These are phyloP conservation scores for Rhamphomyia laevipes DNA, from an alignment of 2,888 invertebrate genomes.

Conservation along the genomic window DNA sequence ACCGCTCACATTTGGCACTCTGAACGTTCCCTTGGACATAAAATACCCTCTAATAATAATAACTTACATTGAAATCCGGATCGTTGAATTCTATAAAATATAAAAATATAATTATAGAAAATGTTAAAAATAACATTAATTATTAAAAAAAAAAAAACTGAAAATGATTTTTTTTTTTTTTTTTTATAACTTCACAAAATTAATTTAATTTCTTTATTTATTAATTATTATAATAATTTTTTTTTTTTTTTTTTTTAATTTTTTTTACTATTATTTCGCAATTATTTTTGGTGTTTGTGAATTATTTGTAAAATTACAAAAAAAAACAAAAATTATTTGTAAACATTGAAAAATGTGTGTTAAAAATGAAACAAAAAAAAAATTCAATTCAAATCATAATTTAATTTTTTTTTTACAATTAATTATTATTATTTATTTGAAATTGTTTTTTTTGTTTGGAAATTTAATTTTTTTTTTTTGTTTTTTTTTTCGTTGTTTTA, in stretches of 20 bases:
- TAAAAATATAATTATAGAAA: too few species aligned
- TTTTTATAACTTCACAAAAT: too few species aligned
- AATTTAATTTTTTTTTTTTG: constrained; percentile 6
- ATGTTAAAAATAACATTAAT: too few species aligned
- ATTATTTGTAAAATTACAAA: constrained; percentile 6
- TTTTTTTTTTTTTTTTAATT: constrained; percentile 6
- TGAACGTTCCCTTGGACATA: too few species aligned
- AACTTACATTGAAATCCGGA: too few species aligned
- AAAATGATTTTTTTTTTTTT: too few species aligned
- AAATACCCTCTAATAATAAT: too few species aligned
- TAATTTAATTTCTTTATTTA: too few species aligned
- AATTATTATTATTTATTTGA: constrained; percentile 8
- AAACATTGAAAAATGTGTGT: constrained; percentile 2
- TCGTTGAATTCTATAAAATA: too few species aligned
- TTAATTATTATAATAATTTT: too few species aligned
- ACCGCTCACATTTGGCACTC: too few species aligned
- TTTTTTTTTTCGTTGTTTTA: constrained; percentile 11
- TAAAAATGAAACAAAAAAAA: constrained; percentile 1
- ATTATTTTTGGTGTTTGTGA: constrained; percentile 2
- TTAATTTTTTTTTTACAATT: constrained; percentile 15
- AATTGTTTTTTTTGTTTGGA: constrained; percentile 9
- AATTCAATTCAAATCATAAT: constrained; percentile 1
- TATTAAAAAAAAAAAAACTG: too few species aligned
- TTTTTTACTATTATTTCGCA: neutral
- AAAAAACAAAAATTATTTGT: neutral